phyloP scores from a whole-genome alignment of 2,797 vertebrate genomes.

The Enteromius unitaeniatus region DNA sequence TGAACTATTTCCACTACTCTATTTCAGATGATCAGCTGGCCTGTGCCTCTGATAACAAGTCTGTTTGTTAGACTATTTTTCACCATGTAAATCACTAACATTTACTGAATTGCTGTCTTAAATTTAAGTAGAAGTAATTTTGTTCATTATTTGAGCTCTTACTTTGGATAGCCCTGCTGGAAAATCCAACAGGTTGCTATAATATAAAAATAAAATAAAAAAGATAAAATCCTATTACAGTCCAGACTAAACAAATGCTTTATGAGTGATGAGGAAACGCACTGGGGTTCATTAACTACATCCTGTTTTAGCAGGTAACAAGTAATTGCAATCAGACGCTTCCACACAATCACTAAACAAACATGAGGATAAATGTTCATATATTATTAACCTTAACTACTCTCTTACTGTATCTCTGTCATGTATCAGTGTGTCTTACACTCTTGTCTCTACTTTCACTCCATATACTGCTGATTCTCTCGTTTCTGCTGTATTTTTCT shows the following conservation, averaged over 20 bases:
- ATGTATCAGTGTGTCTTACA: background rate
- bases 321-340: background rate
- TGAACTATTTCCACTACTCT: conserved; percentile 60
- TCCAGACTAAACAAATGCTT: conserved; percentile 25
- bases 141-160: background rate
- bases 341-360: background rate
- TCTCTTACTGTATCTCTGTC: background rate
- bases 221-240: background rate
- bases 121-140: background rate
- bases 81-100: background rate
- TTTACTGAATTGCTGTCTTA: background rate
- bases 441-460: background rate
- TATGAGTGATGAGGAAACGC: conserved; percentile 35
- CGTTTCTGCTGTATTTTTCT: background rate
- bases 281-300: conserved; percentile 50
- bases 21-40: conserved; percentile 60
- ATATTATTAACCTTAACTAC: background rate
- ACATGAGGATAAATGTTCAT: background rate
- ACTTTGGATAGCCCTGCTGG: background rate
- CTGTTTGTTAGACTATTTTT: background rate
- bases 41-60: conserved; percentile 24
- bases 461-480: background rate
- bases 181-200: background rate
- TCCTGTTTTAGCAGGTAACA: conserved; percentile 52
- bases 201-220: background rate